Percentiles rank a stretch among this genome's conserved stretches.
phyloP scores from a whole-genome alignment of 2,113 vertebrate genomes.

The Spea multiplicata region DNA sequence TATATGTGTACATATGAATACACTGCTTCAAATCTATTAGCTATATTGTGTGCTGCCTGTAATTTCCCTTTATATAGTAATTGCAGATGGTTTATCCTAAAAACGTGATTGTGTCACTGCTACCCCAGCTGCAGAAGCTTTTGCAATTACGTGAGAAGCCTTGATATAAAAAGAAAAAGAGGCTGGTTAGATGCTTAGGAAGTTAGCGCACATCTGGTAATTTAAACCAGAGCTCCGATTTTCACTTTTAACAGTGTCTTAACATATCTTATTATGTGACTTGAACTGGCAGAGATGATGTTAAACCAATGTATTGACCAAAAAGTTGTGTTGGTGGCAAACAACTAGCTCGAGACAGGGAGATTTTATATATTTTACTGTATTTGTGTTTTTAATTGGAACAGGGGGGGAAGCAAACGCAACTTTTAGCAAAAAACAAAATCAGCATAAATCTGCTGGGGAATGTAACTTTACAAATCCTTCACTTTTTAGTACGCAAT shows the following conservation, averaged over 20 bases:
- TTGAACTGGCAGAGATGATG: background rate
- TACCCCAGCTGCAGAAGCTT: conserved; percentile 25
- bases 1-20: no score
- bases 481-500: conserved; percentile 55
- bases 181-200: conserved; percentile 16
- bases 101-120: conserved; percentile 17
- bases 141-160: conserved; percentile 32
- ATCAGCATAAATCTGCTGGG: conserved; percentile 56
- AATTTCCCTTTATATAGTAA: background rate
- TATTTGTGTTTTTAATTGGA: background rate
- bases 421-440: conserved; percentile 61
- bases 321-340: background rate
- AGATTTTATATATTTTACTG: background rate
- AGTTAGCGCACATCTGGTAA: conserved; percentile 37
- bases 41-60: no score
- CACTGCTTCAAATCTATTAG: conserved; percentile 9
- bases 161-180: background rate
- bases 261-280: background rate
- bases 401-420: conserved; percentile 5
- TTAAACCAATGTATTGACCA: background rate
- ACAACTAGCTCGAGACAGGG: background rate
- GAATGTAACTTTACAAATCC: conserved; percentile 65
- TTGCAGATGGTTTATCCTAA: conserved; percentile 22
- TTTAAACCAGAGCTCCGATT: conserved; percentile 21
- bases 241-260: conserved; percentile 39